These are phyloP conservation scores for Bovichtus variegatus DNA, from an alignment of 2,797 vertebrate species.

Conservation along the genomic window DNA sequence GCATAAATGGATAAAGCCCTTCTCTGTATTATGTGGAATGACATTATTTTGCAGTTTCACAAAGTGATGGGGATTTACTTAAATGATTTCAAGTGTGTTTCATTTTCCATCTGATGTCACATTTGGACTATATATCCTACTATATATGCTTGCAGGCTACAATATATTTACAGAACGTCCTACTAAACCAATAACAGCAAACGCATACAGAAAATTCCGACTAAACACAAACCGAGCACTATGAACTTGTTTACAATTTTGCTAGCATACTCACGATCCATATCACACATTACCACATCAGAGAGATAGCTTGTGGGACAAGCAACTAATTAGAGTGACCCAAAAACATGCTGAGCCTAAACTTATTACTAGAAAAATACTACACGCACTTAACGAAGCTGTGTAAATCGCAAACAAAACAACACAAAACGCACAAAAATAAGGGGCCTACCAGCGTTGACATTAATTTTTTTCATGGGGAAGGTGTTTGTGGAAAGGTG, in stretches of 20 bases:
- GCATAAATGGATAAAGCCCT: too few species aligned
- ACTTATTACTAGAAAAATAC: slow-evolving; percentile 42
- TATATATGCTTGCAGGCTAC: neutral
- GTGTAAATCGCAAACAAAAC: slow-evolving; percentile 24
- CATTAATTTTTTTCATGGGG: neutral
- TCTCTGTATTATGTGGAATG: too few species aligned
- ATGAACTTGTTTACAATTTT: slow-evolving; percentile 58
- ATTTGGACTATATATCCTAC: too few species aligned
- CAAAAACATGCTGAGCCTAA: slow-evolving; percentile 59
- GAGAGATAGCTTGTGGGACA: slow-evolving; percentile 64
- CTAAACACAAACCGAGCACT: slow-evolving; percentile 34
- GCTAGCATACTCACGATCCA: slow-evolving; percentile 36
- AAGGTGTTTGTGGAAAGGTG: slow-evolving; percentile 8
- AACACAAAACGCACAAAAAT: slow-evolving; percentile 5
- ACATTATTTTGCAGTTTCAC: too few species aligned
- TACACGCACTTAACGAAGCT: slow-evolving; percentile 39
- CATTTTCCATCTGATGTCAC: too few species aligned
- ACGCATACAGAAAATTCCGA: slow-evolving; percentile 6
- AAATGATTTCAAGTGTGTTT: too few species aligned
- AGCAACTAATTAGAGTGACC: slow-evolving; percentile 67
- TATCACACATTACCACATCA: slow-evolving; percentile 68
- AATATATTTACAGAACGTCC: neutral
- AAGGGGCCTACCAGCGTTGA: slow-evolving; percentile 3
- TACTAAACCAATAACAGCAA: slow-evolving; percentile 11
- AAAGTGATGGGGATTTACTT: too few species aligned